These are phyloP conservation scores for Asarcornis scutulata DNA, from an alignment of 2,113 vertebrate genomes.

Conservation along the genomic window DNA sequence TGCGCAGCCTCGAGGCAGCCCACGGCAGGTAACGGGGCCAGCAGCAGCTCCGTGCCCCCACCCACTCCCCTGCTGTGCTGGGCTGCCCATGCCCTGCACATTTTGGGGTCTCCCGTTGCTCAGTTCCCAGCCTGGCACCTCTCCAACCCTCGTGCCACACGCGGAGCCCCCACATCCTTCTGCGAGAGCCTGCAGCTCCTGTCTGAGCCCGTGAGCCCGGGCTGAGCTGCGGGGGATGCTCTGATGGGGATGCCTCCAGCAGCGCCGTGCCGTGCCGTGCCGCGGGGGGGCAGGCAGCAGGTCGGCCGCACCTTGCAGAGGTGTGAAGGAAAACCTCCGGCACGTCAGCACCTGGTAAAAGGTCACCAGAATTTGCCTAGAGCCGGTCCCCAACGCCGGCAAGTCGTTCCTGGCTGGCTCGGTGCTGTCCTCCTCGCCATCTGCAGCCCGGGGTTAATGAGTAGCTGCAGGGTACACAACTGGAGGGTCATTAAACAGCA, in stretches of 20 bases:
- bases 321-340: conserved; percentile 33
- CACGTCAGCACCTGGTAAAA: conserved; percentile 26
- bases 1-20: background rate
- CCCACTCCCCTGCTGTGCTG: background rate
- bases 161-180: background rate
- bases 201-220: background rate
- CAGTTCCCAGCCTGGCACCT: background rate
- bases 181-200: background rate
- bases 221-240: background rate
- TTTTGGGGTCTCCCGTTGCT: background rate
- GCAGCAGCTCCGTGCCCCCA: background rate
- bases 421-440: conserved; percentile 49
- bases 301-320: background rate
- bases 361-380: conserved; percentile 26
- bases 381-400: background rate
- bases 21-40: background rate
- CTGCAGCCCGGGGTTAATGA: conserved; percentile 73
- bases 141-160: background rate
- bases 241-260: background rate
- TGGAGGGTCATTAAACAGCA: conserved; percentile 75
- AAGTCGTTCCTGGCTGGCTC: conserved; percentile 28
- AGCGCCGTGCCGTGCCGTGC: background rate
- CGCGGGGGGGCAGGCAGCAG: background rate
- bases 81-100: background rate
- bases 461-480: conserved; percentile 72